Evolutionary conservation across 1,140 invertebrate species (phyloP).

Genomic region (Bicyclus anynana): DNA sequence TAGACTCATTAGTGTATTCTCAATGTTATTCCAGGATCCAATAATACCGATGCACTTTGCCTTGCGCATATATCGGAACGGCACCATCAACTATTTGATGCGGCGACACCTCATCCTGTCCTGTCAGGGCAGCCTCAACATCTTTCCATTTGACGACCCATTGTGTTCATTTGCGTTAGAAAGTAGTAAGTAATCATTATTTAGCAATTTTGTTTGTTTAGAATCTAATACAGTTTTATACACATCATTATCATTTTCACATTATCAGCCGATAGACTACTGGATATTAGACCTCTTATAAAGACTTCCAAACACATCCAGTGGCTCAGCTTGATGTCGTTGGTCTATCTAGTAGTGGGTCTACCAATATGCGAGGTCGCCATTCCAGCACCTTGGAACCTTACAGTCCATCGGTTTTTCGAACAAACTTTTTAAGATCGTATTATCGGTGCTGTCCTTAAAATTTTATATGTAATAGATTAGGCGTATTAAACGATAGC

Average conservation of each 20-base stretch:
- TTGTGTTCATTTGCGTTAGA: conserved; percentile 96
- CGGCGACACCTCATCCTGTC: conserved; percentile 93
- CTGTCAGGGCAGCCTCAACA: conserved; percentile 94
- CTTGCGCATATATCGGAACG: conserved; percentile 92
- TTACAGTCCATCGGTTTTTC: too few relatives aligned
- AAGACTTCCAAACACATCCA: too few relatives aligned
- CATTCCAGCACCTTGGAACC: too few relatives aligned
- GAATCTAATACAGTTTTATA: neutral
- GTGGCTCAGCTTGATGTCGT: too few relatives aligned
- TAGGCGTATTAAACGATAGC: too few relatives aligned
- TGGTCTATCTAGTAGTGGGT: too few relatives aligned
- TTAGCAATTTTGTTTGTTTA: neutral
- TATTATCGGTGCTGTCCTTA: too few relatives aligned
- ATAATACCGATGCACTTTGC: conserved; percentile 94
- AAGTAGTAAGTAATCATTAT: conserved; percentile 89
- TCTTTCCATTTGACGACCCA: conserved; percentile 97
- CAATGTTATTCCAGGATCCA: conserved; percentile 80
- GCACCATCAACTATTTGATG: conserved; percentile 95
- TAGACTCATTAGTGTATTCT: neutral
- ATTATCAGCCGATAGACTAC: too few relatives aligned
- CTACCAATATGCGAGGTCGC: too few relatives aligned
- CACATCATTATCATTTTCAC: neutral
- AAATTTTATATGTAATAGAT: too few relatives aligned
- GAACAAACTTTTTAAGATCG: too few relatives aligned
- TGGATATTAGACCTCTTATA: too few relatives aligned